A percentile compares a stretch with the other conserved stretches of the same genome.
These are phyloP conservation scores for Aphidius gifuensis DNA, from an alignment of 1,140 invertebrate genomes.

Conservation along the genomic window DNA sequence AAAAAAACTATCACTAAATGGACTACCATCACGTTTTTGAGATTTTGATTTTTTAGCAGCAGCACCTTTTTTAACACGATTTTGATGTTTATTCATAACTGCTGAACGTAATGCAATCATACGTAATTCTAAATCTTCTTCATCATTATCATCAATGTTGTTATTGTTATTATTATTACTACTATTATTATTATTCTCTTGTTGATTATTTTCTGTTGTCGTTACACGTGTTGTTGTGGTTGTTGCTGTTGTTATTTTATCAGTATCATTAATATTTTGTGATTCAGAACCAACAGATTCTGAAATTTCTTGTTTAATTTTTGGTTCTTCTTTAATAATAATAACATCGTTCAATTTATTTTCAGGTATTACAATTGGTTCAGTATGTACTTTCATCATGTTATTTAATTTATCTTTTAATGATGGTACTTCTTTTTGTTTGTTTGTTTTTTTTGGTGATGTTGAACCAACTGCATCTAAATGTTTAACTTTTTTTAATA, in stretches of 20 bases:
- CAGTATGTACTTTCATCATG: slow-evolving; percentile 35
- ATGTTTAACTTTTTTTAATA: slow-evolving; percentile 44
- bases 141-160: slow-evolving; percentile 38
- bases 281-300: slow-evolving; percentile 37
- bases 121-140: slow-evolving; percentile 43
- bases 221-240: slow-evolving; percentile 46
- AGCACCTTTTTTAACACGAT: slow-evolving; percentile 33
- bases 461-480: slow-evolving; percentile 37
- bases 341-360: slow-evolving; percentile 16
- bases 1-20: slow-evolving; percentile 40
- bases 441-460: slow-evolving; percentile 21
- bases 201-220: slow-evolving; percentile 27
- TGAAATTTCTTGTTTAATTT: slow-evolving; percentile 37
- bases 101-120: slow-evolving; percentile 48
- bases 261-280: no score
- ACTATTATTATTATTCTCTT: slow-evolving; percentile 12
- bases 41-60: slow-evolving; percentile 13
- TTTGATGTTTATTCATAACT: slow-evolving; percentile 43
- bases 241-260: slow-evolving; percentile 16
- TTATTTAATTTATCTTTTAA: slow-evolving; percentile 48
- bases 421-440: slow-evolving; percentile 36
- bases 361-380: slow-evolving; percentile 4
- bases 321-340: slow-evolving; percentile 14
- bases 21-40: slow-evolving; percentile 32
- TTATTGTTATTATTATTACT: no score